Conservation (phyloP, 1,140 invertebrate genomes). For the Sesamia nonagrioides region DNA sequence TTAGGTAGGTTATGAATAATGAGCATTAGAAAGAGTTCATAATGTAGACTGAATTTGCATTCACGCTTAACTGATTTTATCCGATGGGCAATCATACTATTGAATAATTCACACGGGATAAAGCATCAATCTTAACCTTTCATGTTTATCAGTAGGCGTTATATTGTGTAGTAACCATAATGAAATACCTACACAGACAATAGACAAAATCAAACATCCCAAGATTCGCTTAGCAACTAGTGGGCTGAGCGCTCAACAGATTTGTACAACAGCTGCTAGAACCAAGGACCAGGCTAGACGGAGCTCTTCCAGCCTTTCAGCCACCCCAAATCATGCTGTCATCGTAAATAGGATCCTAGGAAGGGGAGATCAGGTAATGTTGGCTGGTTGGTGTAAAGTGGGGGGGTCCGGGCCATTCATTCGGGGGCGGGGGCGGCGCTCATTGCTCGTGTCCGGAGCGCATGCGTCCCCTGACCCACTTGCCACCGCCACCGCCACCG, state of each 20-base stretch:
- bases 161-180: conserved; percentile 57
- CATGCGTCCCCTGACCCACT: conserved; percentile 82
- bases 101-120: conserved; percentile 3
- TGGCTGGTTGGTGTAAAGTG: conserved; percentile 67
- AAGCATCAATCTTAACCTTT: conserved; percentile 37
- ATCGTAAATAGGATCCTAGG: conserved; percentile 54
- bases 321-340: conserved; percentile 49
- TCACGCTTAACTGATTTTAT: conserved; percentile 17
- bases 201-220: conserved; percentile 71
- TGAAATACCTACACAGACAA: conserved; percentile 62
- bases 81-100: conserved; percentile 8
- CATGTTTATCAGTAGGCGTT: conserved; percentile 41
- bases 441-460: conserved; percentile 82
- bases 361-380: conserved; percentile 73
- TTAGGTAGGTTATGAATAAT: neutral
- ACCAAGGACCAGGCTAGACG: conserved; percentile 58
- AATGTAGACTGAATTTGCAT: neutral
- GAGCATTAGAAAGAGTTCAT: conserved; percentile 10
- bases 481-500: conserved; percentile 54
- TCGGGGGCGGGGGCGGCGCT: conserved; percentile 79
- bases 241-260: conserved; percentile 78
- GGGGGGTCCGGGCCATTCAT: conserved; percentile 78
- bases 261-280: conserved; percentile 77
- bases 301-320: conserved; percentile 61
- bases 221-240: conserved; percentile 79